Conservation (phyloP, 2,797 vertebrate species). For the Natrix natrix region DNA sequence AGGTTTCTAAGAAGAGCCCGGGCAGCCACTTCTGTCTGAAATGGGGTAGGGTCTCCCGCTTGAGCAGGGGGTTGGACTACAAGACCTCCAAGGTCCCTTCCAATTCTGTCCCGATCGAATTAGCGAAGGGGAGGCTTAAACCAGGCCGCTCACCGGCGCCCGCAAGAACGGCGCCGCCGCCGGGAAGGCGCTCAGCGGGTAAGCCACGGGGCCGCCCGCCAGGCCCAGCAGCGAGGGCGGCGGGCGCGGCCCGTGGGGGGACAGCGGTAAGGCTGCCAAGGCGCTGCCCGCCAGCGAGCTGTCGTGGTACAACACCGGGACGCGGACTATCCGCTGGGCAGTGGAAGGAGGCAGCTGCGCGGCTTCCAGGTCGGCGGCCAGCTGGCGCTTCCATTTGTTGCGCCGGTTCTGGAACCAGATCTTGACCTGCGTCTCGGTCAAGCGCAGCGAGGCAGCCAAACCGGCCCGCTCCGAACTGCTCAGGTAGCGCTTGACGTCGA, state of each 20-base stretch:
- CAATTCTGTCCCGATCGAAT: neutral
- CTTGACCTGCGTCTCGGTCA: conserved; percentile 97
- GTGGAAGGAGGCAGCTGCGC: conserved; percentile 81
- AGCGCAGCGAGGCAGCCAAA: conserved; percentile 87
- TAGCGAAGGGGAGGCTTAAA: conserved; percentile 68
- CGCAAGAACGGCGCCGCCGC: conserved; percentile 79
- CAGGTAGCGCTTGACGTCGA: conserved; percentile 97
- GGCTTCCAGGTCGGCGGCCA: conserved; percentile 93
- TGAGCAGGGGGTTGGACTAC: neutral
- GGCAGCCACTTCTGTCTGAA: too few species aligned
- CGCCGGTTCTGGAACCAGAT: conserved; percentile 98
- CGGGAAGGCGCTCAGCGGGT: conserved; percentile 83
- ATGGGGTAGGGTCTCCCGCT: too few species aligned
- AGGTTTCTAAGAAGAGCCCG: too few species aligned
- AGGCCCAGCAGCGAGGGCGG: conserved; percentile 71
- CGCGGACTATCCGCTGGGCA: conserved; percentile 85
- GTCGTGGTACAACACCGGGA: conserved; percentile 91
- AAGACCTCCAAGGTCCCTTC: neutral
- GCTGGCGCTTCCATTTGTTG: conserved; percentile 97
- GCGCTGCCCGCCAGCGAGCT: conserved; percentile 71
- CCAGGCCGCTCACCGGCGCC: conserved; percentile 88
- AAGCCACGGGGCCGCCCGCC: conserved; percentile 73
- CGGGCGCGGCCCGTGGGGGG: conserved; percentile 67
- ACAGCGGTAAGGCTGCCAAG: conserved; percentile 52
- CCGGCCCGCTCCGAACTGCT: conserved; percentile 96